Evolutionary conservation across 1,140 invertebrate species (phyloP).

Genomic region (Neodiprion fabricii): DNA sequence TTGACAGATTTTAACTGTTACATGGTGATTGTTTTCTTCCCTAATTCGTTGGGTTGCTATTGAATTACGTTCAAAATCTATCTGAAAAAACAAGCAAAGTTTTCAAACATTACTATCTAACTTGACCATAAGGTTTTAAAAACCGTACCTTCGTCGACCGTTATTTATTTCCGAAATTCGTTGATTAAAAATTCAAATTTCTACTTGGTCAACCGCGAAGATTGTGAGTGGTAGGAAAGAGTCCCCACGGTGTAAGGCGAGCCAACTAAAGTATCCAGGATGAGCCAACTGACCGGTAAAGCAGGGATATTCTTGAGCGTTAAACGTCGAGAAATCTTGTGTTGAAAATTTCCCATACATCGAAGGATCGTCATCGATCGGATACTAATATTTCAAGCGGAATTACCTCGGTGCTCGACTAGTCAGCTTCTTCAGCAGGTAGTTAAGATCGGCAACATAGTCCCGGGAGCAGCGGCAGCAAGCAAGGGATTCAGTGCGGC

Average conservation of each 20-base stretch:
- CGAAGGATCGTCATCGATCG: background rate
- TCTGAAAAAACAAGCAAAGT: too few species aligned
- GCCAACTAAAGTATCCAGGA: constrained; percentile 35
- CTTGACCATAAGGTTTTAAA: too few species aligned
- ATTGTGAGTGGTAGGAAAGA: constrained; percentile 24
- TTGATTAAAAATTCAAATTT: too few species aligned
- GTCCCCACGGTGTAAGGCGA: constrained; percentile 42
- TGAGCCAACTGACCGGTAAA: constrained; percentile 38
- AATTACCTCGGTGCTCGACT: constrained; percentile 10
- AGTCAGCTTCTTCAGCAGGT: constrained; percentile 21
- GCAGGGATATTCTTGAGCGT: constrained; percentile 33
- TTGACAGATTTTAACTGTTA: too few species aligned
- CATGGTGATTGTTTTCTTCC: too few species aligned
- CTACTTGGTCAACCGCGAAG: too few species aligned
- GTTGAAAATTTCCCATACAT: background rate
- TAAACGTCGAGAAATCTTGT: constrained; percentile 30
- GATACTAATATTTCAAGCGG: background rate
- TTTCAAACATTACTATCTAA: too few species aligned
- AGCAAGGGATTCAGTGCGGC: background rate
- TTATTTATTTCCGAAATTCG: too few species aligned
- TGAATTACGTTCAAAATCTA: too few species aligned
- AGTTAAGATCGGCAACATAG: constrained; percentile 20
- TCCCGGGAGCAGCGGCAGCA: background rate
- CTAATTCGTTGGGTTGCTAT: too few species aligned
- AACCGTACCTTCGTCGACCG: too few species aligned